Percentiles rank a stretch among this genome's conserved stretches.
phyloP scores from a whole-genome alignment of 2,113 vertebrate species.

The Oreochromis aureus region DNA sequence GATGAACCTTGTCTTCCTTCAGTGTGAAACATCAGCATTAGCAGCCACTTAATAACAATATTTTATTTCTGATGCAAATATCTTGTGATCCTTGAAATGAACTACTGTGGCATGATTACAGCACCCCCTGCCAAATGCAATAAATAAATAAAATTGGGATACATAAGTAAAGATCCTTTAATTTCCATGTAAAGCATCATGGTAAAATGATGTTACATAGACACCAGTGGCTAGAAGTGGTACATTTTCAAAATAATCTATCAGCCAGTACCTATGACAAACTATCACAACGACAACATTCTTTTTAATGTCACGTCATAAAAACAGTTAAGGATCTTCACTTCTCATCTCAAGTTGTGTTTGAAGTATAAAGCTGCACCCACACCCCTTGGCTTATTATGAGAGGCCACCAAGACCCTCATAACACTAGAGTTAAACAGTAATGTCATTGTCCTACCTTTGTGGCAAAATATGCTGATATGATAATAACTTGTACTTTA shows the following conservation, averaged over 20 bases:
- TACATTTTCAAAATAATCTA: neutral
- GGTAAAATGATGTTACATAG: neutral
- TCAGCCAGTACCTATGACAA: neutral
- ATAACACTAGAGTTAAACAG: no score
- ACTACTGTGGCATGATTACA: neutral
- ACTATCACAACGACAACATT: no score
- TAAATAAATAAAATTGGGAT: neutral
- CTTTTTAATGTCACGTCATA: no score
- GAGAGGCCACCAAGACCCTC: no score
- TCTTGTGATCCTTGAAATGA: fast-evolving
- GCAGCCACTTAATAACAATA: neutral
- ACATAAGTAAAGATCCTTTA: neutral
- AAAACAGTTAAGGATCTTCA: no score
- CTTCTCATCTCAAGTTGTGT: no score
- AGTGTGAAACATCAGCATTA: neutral
- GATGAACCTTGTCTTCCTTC: no score
- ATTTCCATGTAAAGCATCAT: fast-evolving
- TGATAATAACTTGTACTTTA: neutral
- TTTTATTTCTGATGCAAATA: neutral
- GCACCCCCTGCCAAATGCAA: neutral
- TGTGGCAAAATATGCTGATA: no score
- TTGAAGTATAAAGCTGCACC: no score
- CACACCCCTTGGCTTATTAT: no score
- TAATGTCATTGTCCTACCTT: no score
- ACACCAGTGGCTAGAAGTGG: neutral